phyloP scores from a whole-genome alignment of 2,113 vertebrate species.

The Microcebus murinus region DNA sequence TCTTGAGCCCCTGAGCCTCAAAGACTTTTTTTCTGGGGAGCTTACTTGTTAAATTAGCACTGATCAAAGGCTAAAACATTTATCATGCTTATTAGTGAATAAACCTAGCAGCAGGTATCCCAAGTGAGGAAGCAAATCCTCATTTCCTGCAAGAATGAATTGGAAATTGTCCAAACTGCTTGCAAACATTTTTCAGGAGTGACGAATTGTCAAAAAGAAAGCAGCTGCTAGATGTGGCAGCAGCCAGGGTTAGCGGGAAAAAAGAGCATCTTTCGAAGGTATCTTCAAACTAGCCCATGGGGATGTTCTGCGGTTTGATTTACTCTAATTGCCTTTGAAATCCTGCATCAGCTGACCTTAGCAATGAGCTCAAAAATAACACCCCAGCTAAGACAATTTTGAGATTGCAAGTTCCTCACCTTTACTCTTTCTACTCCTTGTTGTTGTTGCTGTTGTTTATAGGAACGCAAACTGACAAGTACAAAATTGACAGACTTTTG shows the following conservation, averaged over 20 bases:
- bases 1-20: slow-evolving; percentile 89
- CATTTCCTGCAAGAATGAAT: slow-evolving; percentile 91
- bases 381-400: slow-evolving; percentile 54
- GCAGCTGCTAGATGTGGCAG: slow-evolving; percentile 84
- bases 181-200: slow-evolving; percentile 90
- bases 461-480: background rate
- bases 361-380: slow-evolving; percentile 74
- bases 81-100: slow-evolving; percentile 95
- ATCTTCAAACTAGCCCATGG: slow-evolving; percentile 69
- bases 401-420: slow-evolving; percentile 71
- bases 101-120: slow-evolving; percentile 94
- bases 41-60: slow-evolving; percentile 93
- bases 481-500: slow-evolving; percentile 52
- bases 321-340: slow-evolving; percentile 84
- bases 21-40: slow-evolving; percentile 87
- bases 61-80: slow-evolving; percentile 95
- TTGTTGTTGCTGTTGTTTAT: slow-evolving; percentile 30
- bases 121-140: slow-evolving; percentile 91
- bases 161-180: slow-evolving; percentile 90
- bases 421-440: slow-evolving; percentile 37
- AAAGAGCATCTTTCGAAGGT: slow-evolving; percentile 65
- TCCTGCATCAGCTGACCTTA: slow-evolving; percentile 77
- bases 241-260: slow-evolving; percentile 70
- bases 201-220: slow-evolving; percentile 89
- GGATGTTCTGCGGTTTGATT: slow-evolving; percentile 80